These are phyloP conservation scores for Rhaphigaster nebulosa DNA, from an alignment of 2,888 invertebrate species.

Conservation along the genomic window DNA sequence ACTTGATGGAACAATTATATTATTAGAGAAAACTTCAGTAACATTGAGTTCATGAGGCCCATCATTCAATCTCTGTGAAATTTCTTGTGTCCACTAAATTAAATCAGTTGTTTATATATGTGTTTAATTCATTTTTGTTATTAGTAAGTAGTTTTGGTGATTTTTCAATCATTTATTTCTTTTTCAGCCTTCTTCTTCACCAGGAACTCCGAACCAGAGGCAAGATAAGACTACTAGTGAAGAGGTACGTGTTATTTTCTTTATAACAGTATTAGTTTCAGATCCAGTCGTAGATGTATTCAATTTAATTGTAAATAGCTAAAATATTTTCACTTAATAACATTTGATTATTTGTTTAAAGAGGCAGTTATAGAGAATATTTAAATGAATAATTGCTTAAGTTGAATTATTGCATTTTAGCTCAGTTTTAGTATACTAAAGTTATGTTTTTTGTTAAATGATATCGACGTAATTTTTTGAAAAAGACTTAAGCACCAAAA, in stretches of 20 bases:
- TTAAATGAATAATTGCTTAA: not conserved
- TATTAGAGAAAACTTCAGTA: no score
- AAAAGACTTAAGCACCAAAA: no score
- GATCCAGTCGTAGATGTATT: not conserved
- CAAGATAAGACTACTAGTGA: constrained; percentile 95
- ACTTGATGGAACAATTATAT: no score
- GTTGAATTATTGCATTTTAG: not conserved
- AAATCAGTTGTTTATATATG: no score
- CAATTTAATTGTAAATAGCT: not conserved
- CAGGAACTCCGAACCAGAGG: constrained; percentile 87
- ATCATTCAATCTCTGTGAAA: no score
- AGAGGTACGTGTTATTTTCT: constrained; percentile 78
- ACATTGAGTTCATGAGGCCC: no score
- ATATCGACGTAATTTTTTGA: no score
- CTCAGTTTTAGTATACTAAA: not conserved
- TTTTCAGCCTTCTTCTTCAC: constrained; percentile 72
- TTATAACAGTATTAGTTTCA: not conserved
- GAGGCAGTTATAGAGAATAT: not conserved
- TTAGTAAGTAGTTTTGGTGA: not conserved
- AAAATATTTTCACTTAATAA: not conserved
- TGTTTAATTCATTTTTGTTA: no score
- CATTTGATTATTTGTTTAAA: not conserved
- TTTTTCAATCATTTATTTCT: not conserved
- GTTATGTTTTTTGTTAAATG: not conserved
- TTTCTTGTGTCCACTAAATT: no score